phyloP scores from a whole-genome alignment of 2,113 vertebrate species.

The Benitochromis conjunctus region DNA sequence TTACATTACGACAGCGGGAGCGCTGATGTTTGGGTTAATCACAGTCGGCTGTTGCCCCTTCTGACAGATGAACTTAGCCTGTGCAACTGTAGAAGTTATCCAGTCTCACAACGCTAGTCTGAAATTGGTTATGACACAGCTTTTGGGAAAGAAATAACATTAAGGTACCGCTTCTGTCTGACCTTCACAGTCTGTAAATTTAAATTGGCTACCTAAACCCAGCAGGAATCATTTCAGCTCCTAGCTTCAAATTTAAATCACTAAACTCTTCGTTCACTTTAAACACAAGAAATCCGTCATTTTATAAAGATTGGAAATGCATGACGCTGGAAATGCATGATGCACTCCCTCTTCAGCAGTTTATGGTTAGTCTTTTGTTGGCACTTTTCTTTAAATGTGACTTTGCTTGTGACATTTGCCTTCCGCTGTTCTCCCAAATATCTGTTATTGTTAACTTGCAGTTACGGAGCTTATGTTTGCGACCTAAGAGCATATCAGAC shows the following conservation, averaged over 20 bases:
- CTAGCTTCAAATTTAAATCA: neutral
- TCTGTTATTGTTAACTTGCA: neutral
- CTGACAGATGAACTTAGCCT: neutral
- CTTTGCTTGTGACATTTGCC: neutral
- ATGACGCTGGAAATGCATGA: neutral
- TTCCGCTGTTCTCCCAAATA: neutral
- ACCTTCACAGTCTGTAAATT: neutral
- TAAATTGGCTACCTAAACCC: neutral
- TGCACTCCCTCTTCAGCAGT: neutral
- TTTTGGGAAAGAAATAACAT: neutral
- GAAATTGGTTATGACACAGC: neutral
- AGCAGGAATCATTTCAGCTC: neutral
- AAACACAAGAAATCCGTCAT: neutral
- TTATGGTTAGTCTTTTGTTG: neutral
- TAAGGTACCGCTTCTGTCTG: neutral
- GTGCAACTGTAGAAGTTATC: neutral
- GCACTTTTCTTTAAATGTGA: neutral
- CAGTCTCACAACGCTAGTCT: neutral
- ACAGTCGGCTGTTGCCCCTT: neutral
- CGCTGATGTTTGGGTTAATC: neutral
- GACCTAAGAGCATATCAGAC: neutral
- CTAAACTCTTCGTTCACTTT: neutral
- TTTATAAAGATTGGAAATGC: neutral
- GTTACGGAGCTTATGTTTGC: neutral
- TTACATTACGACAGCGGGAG: neutral